These are phyloP conservation scores for Thamnophis elegans DNA, from an alignment of 2,797 vertebrate species.

Conservation along the genomic window DNA sequence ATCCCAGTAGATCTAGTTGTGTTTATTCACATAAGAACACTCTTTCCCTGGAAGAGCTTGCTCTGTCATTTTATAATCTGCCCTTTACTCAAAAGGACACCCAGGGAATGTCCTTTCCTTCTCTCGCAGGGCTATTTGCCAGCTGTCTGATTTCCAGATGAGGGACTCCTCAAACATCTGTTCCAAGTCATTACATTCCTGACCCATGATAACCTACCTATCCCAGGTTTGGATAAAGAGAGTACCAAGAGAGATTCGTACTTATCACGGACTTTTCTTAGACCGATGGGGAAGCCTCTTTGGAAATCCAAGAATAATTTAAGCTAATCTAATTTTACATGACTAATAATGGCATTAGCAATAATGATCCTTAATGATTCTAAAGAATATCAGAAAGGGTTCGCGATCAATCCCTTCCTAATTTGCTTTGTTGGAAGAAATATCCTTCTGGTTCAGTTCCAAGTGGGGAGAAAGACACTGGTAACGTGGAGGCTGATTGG, in stretches of 20 bases:
- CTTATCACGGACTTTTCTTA: not conserved
- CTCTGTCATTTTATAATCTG: not conserved
- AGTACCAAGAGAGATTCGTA: not conserved
- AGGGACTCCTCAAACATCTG: not conserved
- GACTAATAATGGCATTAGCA: not conserved
- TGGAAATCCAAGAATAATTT: not conserved
- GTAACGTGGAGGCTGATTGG: too few relatives aligned
- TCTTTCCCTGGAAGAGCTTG: not conserved
- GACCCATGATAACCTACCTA: not conserved
- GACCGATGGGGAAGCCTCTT: not conserved
- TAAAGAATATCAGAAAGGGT: not conserved
- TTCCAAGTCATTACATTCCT: constrained; percentile 19
- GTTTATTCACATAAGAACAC: not conserved
- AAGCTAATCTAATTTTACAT: not conserved
- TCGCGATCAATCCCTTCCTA: not conserved
- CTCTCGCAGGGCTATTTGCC: not conserved
- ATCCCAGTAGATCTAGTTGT: not conserved
- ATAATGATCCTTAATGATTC: not conserved
- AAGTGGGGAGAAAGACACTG: too few relatives aligned
- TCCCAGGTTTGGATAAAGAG: not conserved
- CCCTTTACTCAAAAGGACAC: not conserved
- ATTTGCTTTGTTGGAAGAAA: not conserved
- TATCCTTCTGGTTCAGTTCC: too few relatives aligned
- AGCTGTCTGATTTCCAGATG: constrained; percentile 9
- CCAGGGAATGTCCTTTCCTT: not conserved